These are phyloP conservation scores for Botia almorhae DNA, from an alignment of 2,797 vertebrate species.

Conservation along the genomic window DNA sequence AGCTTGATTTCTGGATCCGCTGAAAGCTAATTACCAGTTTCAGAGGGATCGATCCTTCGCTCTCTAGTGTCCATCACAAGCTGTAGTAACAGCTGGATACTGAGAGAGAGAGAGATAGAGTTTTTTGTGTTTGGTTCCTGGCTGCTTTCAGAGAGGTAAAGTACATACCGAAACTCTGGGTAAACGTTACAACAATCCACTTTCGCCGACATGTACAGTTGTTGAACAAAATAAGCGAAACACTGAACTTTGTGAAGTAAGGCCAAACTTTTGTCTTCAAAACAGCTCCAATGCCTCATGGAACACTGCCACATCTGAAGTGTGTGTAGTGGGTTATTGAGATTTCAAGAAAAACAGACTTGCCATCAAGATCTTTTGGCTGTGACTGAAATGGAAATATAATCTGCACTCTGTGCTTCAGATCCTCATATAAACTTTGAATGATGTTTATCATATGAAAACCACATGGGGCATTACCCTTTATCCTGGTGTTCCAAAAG, in stretches of 20 bases:
- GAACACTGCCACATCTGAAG: neutral
- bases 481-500: constrained; percentile 1
- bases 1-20: neutral
- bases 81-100: neutral
- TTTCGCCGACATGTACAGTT: neutral
- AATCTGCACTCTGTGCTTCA: neutral
- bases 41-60: neutral
- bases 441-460: constrained; percentile 8
- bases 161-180: neutral
- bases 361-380: neutral
- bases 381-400: neutral
- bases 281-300: neutral
- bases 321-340: neutral
- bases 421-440: neutral
- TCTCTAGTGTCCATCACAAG: constrained; percentile 9
- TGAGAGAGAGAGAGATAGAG: neutral
- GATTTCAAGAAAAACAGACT: neutral
- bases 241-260: neutral
- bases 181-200: neutral
- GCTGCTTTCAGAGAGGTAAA: neutral
- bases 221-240: neutral
- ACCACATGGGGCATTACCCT: neutral
- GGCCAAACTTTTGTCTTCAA: neutral
- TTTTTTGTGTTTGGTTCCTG: neutral
- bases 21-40: constrained; percentile 40